Conservation (phyloP, 2,113 vertebrate genomes). For the Petaurus breviceps region DNA sequence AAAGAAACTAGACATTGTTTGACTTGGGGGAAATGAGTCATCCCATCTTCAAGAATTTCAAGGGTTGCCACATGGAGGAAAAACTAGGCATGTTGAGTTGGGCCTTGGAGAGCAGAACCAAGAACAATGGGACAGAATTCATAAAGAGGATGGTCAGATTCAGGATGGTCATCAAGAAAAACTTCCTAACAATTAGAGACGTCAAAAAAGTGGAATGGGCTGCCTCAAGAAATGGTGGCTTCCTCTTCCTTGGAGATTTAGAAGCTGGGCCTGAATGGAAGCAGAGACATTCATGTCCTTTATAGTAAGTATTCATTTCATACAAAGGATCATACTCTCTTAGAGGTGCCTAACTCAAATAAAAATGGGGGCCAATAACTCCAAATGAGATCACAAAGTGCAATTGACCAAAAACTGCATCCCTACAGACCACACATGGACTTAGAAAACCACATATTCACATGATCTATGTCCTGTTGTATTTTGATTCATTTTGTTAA, state of each 20-base stretch:
- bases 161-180: neutral
- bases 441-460: neutral
- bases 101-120: neutral
- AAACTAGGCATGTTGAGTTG: neutral
- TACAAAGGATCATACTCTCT: neutral
- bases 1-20: neutral
- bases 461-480: neutral
- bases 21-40: neutral
- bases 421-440: neutral
- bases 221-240: neutral
- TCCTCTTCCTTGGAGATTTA: neutral
- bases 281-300: neutral
- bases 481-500: neutral
- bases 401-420: neutral
- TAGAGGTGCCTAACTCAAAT: neutral
- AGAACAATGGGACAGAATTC: neutral
- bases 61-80: neutral
- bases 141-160: neutral
- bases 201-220: neutral
- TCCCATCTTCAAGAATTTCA: neutral
- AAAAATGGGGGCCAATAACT: neutral
- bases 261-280: neutral
- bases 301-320: neutral
- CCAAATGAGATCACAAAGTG: too few relatives aligned
- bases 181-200: neutral